Percentiles rank a stretch among this genome's conserved stretches.
Evolutionary conservation across 1,140 invertebrate genomes (phyloP).

Genomic region (Diachasma alloeum): DNA sequence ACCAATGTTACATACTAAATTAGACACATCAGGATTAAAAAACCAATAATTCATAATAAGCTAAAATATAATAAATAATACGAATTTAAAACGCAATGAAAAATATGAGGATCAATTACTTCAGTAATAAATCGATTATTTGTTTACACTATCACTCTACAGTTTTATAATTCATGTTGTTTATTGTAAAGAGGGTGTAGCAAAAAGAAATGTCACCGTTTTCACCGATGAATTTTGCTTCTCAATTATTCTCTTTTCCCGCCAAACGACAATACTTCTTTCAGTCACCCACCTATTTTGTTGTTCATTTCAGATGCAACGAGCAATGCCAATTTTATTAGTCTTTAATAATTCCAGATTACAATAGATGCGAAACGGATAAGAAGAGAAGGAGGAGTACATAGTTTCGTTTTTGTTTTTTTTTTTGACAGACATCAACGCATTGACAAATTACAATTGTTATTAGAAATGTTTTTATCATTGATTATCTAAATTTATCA

Average conservation of each 20-base stretch:
- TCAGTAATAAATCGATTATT: constrained; percentile 32
- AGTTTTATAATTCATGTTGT: constrained; percentile 29
- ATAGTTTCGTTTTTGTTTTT: constrained; percentile 37
- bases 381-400: constrained; percentile 36
- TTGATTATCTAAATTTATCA: background rate
- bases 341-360: constrained; percentile 32
- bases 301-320: constrained; percentile 27
- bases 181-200: constrained; percentile 27
- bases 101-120: constrained; percentile 23
- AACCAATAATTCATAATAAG: constrained; percentile 38
- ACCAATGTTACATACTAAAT: constrained; percentile 35
- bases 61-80: constrained; percentile 44
- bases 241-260: background rate
- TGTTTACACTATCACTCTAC: constrained; percentile 42
- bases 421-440: constrained; percentile 33
- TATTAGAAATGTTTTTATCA: constrained; percentile 26
- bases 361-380: constrained; percentile 30
- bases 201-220: constrained; percentile 34
- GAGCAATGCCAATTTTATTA: constrained; percentile 38
- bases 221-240: background rate
- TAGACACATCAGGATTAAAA: constrained; percentile 36
- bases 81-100: constrained; percentile 31
- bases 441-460: constrained; percentile 35
- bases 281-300: constrained; percentile 31
- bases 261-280: constrained; percentile 34